Percentiles rank a stretch among this genome's conserved stretches.
These are phyloP conservation scores for Gila orcuttii DNA, from an alignment of 2,113 vertebrate species.

Conservation along the genomic window DNA sequence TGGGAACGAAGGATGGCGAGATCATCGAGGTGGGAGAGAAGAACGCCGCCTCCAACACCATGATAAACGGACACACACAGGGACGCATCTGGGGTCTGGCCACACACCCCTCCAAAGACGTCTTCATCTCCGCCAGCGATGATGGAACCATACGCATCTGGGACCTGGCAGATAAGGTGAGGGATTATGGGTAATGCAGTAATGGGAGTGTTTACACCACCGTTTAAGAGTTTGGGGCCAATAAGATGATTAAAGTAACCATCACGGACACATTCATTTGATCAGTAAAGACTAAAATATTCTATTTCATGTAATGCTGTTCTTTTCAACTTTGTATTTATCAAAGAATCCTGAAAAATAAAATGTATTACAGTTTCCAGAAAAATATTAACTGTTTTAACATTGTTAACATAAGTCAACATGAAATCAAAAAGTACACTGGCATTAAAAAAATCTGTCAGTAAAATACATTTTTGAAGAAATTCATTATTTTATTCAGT, in stretches of 20 bases:
- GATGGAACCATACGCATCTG: slow-evolving; percentile 94
- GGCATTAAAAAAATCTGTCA: no score
- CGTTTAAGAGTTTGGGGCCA: background rate
- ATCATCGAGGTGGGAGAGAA: slow-evolving; percentile 98
- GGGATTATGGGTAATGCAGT: slow-evolving; percentile 13
- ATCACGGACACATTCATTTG: background rate
- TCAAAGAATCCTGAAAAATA: background rate
- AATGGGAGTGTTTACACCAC: background rate
- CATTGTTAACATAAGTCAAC: no score
- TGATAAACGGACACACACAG: slow-evolving; percentile 94
- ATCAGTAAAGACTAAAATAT: background rate
- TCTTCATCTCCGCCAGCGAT: slow-evolving; percentile 93
- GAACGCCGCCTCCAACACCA: slow-evolving; percentile 93
- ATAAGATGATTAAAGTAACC: background rate
- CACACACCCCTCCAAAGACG: slow-evolving; percentile 90
- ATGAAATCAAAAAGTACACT: no score
- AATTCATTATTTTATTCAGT: no score
- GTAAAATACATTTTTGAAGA: no score
- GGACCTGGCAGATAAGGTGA: slow-evolving; percentile 94
- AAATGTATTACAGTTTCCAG: background rate
- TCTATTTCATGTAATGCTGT: background rate
- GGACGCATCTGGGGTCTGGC: slow-evolving; percentile 96
- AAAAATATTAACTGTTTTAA: background rate
- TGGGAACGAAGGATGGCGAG: slow-evolving; percentile 97
- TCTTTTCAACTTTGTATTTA: background rate